Conservation (phyloP, 2,888 invertebrate genomes). For the Hypercompe scribonia region DNA sequence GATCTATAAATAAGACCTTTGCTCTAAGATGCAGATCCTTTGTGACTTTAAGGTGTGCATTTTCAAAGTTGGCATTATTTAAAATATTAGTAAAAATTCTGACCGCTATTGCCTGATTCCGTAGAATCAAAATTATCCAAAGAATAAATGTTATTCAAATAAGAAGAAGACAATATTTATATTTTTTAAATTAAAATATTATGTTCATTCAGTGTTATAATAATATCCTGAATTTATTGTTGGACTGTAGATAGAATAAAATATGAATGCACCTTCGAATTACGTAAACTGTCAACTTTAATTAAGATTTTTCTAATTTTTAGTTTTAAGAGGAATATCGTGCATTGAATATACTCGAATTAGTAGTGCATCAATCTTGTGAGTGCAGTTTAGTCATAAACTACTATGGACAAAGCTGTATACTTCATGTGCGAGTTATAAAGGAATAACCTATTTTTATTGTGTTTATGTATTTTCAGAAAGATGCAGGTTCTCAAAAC, state of each 20-base stretch:
- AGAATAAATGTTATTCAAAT: background rate
- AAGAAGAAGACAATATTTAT: background rate
- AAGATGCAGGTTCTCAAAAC: slow-evolving; percentile 81
- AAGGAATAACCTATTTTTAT: slow-evolving; percentile 38
- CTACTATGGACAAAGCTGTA: background rate
- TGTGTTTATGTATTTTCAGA: slow-evolving; percentile 52
- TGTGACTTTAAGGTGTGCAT: background rate
- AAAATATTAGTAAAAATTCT: background rate
- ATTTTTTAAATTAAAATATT: background rate
- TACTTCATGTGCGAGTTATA: background rate
- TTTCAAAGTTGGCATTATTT: background rate
- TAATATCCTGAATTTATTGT: background rate
- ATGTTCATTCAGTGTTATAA: background rate
- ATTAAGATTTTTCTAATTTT: slow-evolving; percentile 44
- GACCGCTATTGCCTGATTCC: too few relatives aligned
- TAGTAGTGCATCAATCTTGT: slow-evolving; percentile 51
- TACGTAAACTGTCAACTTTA: slow-evolving; percentile 64
- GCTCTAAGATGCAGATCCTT: background rate
- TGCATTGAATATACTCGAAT: slow-evolving; percentile 43
- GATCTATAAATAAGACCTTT: background rate
- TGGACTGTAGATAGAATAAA: background rate
- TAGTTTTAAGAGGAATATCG: slow-evolving; percentile 51
- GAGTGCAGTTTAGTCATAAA: slow-evolving; percentile 40
- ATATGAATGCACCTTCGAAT: slow-evolving; percentile 44
- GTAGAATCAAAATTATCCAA: background rate